Conservation (phyloP, 2,113 vertebrate species). For the Edolisoma coerulescens region DNA sequence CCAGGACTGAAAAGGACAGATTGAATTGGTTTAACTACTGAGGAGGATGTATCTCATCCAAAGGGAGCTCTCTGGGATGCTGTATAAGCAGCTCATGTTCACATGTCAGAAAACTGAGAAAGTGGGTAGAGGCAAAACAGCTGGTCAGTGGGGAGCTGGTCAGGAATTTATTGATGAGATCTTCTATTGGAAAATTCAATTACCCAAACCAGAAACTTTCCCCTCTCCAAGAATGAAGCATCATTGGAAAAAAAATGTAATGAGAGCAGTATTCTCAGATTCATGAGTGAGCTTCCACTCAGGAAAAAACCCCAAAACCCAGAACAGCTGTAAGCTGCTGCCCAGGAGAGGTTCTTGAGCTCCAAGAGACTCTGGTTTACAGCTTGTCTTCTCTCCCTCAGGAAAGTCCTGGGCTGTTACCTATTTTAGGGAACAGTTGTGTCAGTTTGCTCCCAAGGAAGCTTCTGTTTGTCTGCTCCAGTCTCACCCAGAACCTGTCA, state of each 20-base stretch:
- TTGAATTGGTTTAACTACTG: not conserved
- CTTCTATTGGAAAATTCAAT: not conserved
- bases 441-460: not conserved
- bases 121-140: not conserved
- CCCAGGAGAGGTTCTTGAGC: not conserved
- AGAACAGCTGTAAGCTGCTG: not conserved
- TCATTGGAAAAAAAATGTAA: not conserved
- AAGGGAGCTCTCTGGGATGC: not conserved
- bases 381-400: not conserved
- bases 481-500: not conserved
- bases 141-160: not conserved
- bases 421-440: not conserved
- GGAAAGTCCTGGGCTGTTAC: not conserved
- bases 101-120: not conserved
- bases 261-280: not conserved
- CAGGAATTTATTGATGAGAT: not conserved
- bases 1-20: not conserved
- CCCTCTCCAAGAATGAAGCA: not conserved
- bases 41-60: not conserved
- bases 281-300: not conserved
- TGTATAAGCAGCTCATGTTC: not conserved
- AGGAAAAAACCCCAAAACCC: fast-evolving
- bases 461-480: not conserved
- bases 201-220: not conserved
- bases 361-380: not conserved